Base-by-base conservation (phyloP, 2,113 vertebrate species). In the Strigops habroptila region DNA sequence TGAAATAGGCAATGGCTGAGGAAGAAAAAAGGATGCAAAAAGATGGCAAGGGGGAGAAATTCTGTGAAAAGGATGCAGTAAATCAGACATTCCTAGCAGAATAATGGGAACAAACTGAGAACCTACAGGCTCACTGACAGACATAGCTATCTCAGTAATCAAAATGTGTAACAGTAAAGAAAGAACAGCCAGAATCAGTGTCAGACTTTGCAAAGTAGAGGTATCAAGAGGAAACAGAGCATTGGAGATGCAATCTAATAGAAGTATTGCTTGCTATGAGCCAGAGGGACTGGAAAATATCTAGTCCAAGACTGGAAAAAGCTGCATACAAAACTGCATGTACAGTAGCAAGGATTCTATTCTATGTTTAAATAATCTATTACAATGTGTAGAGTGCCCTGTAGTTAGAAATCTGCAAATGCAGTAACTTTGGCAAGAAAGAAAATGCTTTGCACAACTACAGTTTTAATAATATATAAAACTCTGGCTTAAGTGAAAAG, bases 381-480 rank as follows among this genome's bases (percentile, higher is more conserved):
- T 71, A 37, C 27, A 65, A 18, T 10, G 8, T 13, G 0, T 12
- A 67, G 16, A 73, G 59, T 41, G 37, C 24, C 31, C 60, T 82
- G 75, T 30, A 93, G 82, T 88, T 79, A 91, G 67, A 91, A 90
- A 91, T 67, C 86, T 95, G 60, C 59, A 92, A 74, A 90, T 79
- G 67, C 43, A 91, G 84, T 51, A 82, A 75, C 70, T 79, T 79
- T 69, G 88, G 28, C 51, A 81, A 70, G 82, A 76, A 64, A 76
- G 82, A 57, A 91, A 95, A 88, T 51, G 70, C 24, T 97, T 90
- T 93, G 70, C 18, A 87, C 0, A 3, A 52, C 39, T 79, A 57
- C 39, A 83, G 28, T 60, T 94, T 82, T 85, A 95, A 76, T 60
- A 90, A 76, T 68, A 90, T 67, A 68, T 76, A 71, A 74, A 94